Evolutionary conservation across 2,888 invertebrate genomes (phyloP), one percentile per base, ranked within the genome.

Genomic region (Stenotaenia linearis): DNA sequence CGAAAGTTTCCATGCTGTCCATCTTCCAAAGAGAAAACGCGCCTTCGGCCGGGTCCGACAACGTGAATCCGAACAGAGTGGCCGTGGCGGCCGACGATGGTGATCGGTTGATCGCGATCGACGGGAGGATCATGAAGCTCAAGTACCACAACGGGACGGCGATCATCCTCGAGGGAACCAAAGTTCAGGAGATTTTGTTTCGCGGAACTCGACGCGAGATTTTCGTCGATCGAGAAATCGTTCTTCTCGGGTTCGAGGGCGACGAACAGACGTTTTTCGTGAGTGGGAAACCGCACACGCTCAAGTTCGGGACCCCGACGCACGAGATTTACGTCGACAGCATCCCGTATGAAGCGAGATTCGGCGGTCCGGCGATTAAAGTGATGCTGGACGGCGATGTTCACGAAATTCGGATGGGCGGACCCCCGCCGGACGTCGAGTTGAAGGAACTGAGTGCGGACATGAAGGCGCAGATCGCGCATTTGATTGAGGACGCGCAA

Each of bases 341-440:
- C 9, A 89, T 91, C 81, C 93, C 94, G 89, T 97, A 92, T 86
- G 97, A 97, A 85, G 94, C 96, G 83, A 94, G 93, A 86, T 98
- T 98, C 85, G 96, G 94, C 37, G 96, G 96, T 0, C 92, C 93
- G 75, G 92, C 95, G 0, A 90, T 95, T 76, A 90, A 91, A 0
- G 91, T 97, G 10, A 91, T 93, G 69, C 89, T 98, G 45, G 92
- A 93, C 80, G 92, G 92, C 0, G 91, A 92, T 81, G 89, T 91
- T n/a, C 90, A 93, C 81, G 88, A 90, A 74, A 89, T 98, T 0
- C 92, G 93, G 84, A 88, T 99, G 9, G 93, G 94, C 83, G 97
- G 97, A 0, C 95, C 96, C 0, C 91, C 96, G 3, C 98, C 98
- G 0, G 95, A 95, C 87, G 97, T 98, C 0, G 93, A 94, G 85